Percentiles rank a stretch among this genome's conserved stretches.
phyloP scores from a whole-genome alignment of 2,797 vertebrate species.

The Labroides dimidiatus region DNA sequence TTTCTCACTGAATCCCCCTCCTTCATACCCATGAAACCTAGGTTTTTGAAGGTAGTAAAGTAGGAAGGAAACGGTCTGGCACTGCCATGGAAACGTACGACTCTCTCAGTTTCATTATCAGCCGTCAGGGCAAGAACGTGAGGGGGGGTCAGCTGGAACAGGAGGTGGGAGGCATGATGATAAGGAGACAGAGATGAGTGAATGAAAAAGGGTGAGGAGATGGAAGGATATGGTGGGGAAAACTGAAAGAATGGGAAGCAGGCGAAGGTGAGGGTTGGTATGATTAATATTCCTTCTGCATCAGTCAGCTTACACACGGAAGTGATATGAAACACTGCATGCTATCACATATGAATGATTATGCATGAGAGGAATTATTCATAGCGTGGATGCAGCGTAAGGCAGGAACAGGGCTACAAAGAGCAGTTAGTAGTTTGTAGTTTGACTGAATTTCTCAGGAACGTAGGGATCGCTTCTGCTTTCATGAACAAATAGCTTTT shows the following conservation, averaged over 20 bases:
- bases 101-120: constrained; percentile 36
- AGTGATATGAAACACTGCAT: not conserved
- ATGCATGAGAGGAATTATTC: constrained; percentile 3
- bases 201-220: not conserved
- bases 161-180: constrained; percentile 1
- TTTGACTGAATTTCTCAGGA: too few species aligned
- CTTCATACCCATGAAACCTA: not conserved
- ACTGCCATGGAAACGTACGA: constrained; percentile 43
- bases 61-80: constrained; percentile 5
- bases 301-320: not conserved
- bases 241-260: not conserved
- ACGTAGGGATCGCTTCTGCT: too few species aligned
- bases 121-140: not conserved
- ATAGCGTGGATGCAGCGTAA: not conserved
- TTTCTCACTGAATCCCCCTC: not conserved
- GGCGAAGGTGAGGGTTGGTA: not conserved
- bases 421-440: too few species aligned
- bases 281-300: constrained; percentile 31
- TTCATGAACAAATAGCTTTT: too few species aligned
- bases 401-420: too few species aligned
- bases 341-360: not conserved
- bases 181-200: constrained; percentile 12
- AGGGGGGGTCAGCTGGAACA: not conserved
- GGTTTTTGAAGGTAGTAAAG: not conserved
- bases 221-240: not conserved